Base-by-base conservation (phyloP, 1,140 invertebrate genomes). In the Drosophila malerkotliana region DNA sequence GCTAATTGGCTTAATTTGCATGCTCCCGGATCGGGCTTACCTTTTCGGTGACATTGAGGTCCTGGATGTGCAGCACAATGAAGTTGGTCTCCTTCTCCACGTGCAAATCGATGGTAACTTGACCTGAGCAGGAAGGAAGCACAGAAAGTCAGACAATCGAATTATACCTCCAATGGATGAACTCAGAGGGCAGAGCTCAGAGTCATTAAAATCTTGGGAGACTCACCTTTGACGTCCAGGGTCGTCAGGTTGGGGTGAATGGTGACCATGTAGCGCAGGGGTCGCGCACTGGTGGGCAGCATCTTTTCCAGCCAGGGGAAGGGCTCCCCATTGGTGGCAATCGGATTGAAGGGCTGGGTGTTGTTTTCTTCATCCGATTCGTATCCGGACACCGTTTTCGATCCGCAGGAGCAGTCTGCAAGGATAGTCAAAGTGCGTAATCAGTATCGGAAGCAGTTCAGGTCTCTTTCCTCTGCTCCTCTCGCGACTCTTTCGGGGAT, bases 201-300 rank as follows among this genome's bases (percentile, higher is more conserved):
- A 4, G 14, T 14, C n/a, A 41, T 41, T 41, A n/a, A 41, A 41
- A 41, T 14, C 39, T 6, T 8, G 9, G 21, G 2, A 2, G 3
- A 6, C 64, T 58, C 61, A 97, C 97, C 97, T 94, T 96, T 96
- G 44, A 98, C 94, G 92, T 96, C 96, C 48, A 97, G 94, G 32
- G 96, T 97, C 18, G 97, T 98, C 18, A 99, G 93, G 93, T 99
- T 98, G 48, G 98, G 98, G 93, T 98, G 97, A 60, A 99, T 95
- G 87, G 95, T 96, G 24, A 99, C 94, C 83, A 96, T 96, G 91
- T 99, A 99, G 69, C 96, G 94, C 68, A 95, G 93, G 24, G 98
- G 98, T 84, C 95, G 94, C 21, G 96, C 94, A 87, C 95, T 95
- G 37, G 93, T 93, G 4, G 98, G 98, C 73, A 99, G 93, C 58